Percentiles rank a stretch among this genome's conserved stretches.
Conservation (phyloP, 2,113 vertebrate species). For the Phalacrocorax carbo region DNA sequence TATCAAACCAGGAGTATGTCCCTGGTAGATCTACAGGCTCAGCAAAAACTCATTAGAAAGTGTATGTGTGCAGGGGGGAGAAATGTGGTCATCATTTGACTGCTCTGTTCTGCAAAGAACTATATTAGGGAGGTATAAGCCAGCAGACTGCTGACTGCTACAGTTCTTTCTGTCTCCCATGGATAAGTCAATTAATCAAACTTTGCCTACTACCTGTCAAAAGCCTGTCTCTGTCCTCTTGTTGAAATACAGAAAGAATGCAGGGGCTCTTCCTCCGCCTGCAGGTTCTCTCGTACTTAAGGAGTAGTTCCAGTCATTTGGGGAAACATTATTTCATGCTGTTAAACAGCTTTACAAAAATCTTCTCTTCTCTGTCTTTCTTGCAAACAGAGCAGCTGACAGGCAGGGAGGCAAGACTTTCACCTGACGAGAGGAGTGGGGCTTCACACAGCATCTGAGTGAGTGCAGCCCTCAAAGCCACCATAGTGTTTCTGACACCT, state of each 20-base stretch:
- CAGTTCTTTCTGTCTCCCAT: conserved; percentile 20
- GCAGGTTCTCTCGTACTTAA: neutral
- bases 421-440: neutral
- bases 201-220: conserved; percentile 50
- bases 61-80: neutral
- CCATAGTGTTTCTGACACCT: neutral
- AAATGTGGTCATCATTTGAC: neutral
- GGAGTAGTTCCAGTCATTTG: neutral
- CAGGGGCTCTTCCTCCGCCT: neutral
- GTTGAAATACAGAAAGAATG: conserved; percentile 8
- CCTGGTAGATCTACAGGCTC: neutral
- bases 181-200: conserved; percentile 68
- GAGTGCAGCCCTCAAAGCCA: neutral
- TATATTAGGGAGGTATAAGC: neutral
- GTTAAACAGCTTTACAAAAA: neutral
- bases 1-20: neutral
- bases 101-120: conserved; percentile 23
- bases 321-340: neutral
- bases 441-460: neutral
- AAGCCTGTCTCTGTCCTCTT: conserved; percentile 18
- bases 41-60: conserved; percentile 27
- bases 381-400: neutral
- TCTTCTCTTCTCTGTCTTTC: neutral
- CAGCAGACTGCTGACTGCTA: conserved; percentile 49
- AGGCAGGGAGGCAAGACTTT: neutral